phyloP scores from a whole-genome alignment of 1,140 invertebrate species.

The Coenobita brevimanus region DNA sequence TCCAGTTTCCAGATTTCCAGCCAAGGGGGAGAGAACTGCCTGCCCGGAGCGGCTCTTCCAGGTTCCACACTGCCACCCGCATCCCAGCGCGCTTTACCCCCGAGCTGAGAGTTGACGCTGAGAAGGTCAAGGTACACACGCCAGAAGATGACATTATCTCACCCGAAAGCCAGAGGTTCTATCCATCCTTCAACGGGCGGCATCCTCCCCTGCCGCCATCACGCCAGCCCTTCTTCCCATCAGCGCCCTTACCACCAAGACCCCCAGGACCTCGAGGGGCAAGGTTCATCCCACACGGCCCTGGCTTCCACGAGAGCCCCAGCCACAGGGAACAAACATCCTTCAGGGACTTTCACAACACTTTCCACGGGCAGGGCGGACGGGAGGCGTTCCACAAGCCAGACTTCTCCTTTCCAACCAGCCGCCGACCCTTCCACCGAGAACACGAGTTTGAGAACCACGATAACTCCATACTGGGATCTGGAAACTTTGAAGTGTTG shows the following conservation, averaged over 20 bases:
- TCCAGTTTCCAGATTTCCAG: constrained; percentile 47
- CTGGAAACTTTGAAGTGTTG: constrained; percentile 91
- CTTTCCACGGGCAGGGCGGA: constrained; percentile 49
- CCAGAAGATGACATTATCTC: constrained; percentile 20
- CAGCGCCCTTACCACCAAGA: constrained; percentile 37
- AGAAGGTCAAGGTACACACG: constrained; percentile 17
- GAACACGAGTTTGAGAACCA: constrained; percentile 40
- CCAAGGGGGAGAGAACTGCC: not conserved
- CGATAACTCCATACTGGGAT: constrained; percentile 79
- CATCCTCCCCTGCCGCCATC: constrained; percentile 14
- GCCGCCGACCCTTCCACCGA: constrained; percentile 32
- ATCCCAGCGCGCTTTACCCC: not conserved
- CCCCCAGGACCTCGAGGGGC: constrained; percentile 23
- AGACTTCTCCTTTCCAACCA: constrained; percentile 13
- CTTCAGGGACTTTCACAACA: constrained; percentile 61
- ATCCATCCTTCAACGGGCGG: constrained; percentile 45
- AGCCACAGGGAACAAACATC: constrained; percentile 25
- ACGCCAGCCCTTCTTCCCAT: constrained; percentile 47
- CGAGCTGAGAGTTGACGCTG: constrained; percentile 14
- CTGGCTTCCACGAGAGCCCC: constrained; percentile 35
- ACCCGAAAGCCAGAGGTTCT: constrained; percentile 64
- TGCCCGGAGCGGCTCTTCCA: not conserved
- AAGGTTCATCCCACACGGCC: constrained; percentile 38
- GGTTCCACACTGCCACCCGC: not conserved
- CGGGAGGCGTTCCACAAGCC: constrained; percentile 41